Evolutionary conservation across 2,113 vertebrate species (phyloP), one percentile per base, ranked within the genome.

Genomic region (Podarcis muralis): DNA sequence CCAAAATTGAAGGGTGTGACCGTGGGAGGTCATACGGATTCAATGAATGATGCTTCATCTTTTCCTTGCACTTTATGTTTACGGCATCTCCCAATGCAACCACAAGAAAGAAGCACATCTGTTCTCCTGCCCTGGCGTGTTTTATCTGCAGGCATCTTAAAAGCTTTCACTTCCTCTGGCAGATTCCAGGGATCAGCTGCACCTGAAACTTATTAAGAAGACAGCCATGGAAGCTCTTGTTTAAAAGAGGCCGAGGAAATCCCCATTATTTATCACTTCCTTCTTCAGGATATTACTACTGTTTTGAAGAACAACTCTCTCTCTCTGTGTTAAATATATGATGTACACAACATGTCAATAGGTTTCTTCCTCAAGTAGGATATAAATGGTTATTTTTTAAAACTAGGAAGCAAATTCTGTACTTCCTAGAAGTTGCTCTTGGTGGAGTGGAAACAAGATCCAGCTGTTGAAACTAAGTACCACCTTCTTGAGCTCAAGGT

Each of bases 181-280:
- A 92, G 82, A 92, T 89, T 89, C 59, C 84, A 86, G 77, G 74
- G 1, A 0, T 93, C 83, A 90, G 78, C 65, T 74, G 77, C 92
- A 93, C 90, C 93, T 95, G 91, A 87, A 92, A 15, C 62, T 83
- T 84, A 90, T 93, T 22, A 90, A 95, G 90, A 74, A 23, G 68
- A 90, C 84, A 93, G 84, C 83, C 95, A 91, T 88, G 84, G 22
- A 91, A 66, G 1, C 53, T 72, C 37, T 80, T 69, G 25, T 81
- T 88, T 87, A 84, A 82, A 0, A 4, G n/a, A 75, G 83, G 53
- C 93, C 53, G 89, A 92, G 40, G 71, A 87, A 94, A 93, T 89
- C 72, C 2, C n/a, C 20, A 83, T 87, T 16, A 20, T 93, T 94
- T 92, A 86, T 90, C n/a, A 85, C n/a, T 92, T 93, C 90, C 80